These are phyloP conservation scores for Andrena bucephala DNA, from an alignment of 2,888 invertebrate genomes.

Conservation along the genomic window DNA sequence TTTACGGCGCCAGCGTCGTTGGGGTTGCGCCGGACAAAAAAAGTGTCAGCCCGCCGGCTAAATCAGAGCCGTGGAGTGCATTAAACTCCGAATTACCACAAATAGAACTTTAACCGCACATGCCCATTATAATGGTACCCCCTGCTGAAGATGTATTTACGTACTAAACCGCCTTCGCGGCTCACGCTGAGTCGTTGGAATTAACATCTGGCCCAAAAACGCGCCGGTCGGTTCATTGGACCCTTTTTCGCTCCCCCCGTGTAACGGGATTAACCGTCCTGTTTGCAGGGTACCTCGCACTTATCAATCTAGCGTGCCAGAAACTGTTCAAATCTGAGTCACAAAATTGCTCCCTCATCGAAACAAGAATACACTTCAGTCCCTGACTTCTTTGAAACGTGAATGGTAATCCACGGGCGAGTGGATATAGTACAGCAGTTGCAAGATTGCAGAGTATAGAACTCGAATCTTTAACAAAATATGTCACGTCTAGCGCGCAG, in stretches of 20 bases:
- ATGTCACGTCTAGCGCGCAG: no score
- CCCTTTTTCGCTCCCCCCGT: slow-evolving; percentile 50
- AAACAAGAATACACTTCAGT: neutral
- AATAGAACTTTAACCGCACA: slow-evolving; percentile 84
- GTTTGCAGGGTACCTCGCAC: slow-evolving; percentile 9
- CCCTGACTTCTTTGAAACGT: neutral
- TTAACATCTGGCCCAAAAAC: slow-evolving; percentile 83
- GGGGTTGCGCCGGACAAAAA: slow-evolving; percentile 72
- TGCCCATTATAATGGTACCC: slow-evolving; percentile 84
- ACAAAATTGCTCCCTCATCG: slow-evolving; percentile 8
- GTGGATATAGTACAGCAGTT: neutral
- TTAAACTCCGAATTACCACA: slow-evolving; percentile 85
- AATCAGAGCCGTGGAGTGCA: slow-evolving; percentile 82
- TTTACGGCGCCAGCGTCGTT: slow-evolving; percentile 77
- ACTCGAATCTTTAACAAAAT: no score
- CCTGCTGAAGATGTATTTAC: slow-evolving; percentile 84
- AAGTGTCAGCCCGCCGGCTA: slow-evolving; percentile 75
- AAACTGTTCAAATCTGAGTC: slow-evolving; percentile 18
- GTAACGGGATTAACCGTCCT: slow-evolving; percentile 57
- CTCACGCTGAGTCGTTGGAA: slow-evolving; percentile 83
- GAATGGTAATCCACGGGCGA: neutral
- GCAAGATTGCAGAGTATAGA: neutral
- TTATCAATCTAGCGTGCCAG: slow-evolving; percentile 25
- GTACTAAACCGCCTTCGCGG: slow-evolving; percentile 82
- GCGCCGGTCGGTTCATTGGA: slow-evolving; percentile 69